phyloP scores from a whole-genome alignment of 2,797 vertebrate genomes.

The Bovichtus diacanthus region DNA sequence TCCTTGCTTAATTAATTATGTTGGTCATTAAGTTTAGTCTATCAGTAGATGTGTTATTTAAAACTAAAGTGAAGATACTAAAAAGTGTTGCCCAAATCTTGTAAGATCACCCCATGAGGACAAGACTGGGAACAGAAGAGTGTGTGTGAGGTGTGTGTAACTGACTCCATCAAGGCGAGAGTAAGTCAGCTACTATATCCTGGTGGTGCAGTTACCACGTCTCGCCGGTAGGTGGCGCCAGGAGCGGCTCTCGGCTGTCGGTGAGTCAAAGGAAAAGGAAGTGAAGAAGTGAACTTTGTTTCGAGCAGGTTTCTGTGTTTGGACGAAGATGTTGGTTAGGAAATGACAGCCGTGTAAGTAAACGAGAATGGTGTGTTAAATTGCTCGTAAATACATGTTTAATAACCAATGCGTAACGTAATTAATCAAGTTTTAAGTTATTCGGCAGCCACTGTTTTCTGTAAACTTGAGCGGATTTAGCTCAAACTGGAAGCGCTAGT shows the following conservation, averaged over 20 bases:
- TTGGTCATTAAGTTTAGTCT: background rate
- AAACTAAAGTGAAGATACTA: too few species aligned
- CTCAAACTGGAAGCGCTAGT: constrained; percentile 1
- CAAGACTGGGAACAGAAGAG: too few species aligned
- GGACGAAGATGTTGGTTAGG: constrained; percentile 45
- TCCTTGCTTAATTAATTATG: background rate
- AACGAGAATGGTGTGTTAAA: background rate
- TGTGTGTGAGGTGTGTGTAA: too few species aligned
- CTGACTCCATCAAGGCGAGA: too few species aligned
- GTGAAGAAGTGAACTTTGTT: constrained; percentile 62
- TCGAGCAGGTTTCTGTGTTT: constrained; percentile 40
- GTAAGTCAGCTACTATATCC: too few species aligned
- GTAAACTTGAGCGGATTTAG: background rate
- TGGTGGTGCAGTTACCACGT: background rate
- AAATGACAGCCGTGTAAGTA: constrained; percentile 66
- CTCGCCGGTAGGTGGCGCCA: constrained; percentile 2
- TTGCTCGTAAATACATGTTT: accelerated
- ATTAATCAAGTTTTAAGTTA: background rate
- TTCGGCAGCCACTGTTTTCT: accelerated
- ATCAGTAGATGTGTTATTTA: too few species aligned
- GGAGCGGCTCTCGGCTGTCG: accelerated
- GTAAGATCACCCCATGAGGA: too few species aligned
- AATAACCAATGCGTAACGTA: accelerated
- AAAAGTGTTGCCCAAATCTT: too few species aligned
- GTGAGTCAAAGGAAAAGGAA: background rate